A percentile compares a stretch with the other conserved stretches of the same genome.
phyloP scores from a whole-genome alignment of 2,113 vertebrate genomes.

The Emydura subglobosa region DNA sequence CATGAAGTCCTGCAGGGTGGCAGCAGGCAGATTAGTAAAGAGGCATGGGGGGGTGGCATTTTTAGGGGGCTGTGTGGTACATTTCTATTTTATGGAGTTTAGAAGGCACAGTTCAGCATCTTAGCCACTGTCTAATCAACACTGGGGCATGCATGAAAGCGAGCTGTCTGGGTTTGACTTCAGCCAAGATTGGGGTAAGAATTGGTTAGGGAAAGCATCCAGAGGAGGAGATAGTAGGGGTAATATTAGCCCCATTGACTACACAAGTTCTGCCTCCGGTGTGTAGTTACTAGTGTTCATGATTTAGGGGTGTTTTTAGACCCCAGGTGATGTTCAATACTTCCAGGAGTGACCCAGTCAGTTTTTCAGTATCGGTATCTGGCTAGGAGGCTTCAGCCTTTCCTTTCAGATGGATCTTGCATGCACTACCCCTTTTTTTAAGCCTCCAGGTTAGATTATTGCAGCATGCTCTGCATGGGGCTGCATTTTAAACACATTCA shows the following conservation, averaged over 20 bases:
- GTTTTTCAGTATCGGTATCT: too few species aligned
- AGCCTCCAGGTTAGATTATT: too few species aligned
- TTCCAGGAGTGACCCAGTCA: neutral
- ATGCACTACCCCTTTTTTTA: too few species aligned
- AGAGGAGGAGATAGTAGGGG: neutral
- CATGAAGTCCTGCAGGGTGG: neutral
- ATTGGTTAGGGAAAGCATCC: neutral
- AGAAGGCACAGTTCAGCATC: neutral
- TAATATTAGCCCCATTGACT: neutral
- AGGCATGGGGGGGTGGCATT: neutral
- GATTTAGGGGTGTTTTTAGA: neutral
- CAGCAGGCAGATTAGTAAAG: neutral
- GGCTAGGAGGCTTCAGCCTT: too few species aligned
- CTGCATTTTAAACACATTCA: too few species aligned
- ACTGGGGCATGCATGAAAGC: neutral
- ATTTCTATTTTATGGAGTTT: neutral
- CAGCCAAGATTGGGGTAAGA: neutral
- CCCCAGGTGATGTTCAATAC: neutral
- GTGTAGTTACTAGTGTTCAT: fast-evolving
- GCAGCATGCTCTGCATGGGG: too few species aligned
- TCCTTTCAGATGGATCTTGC: too few species aligned
- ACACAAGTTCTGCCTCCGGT: neutral
- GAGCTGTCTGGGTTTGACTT: neutral
- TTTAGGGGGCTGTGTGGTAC: neutral
- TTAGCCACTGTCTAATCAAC: neutral